Conservation (phyloP, 2,113 vertebrate species). For the Eira barbara region DNA sequence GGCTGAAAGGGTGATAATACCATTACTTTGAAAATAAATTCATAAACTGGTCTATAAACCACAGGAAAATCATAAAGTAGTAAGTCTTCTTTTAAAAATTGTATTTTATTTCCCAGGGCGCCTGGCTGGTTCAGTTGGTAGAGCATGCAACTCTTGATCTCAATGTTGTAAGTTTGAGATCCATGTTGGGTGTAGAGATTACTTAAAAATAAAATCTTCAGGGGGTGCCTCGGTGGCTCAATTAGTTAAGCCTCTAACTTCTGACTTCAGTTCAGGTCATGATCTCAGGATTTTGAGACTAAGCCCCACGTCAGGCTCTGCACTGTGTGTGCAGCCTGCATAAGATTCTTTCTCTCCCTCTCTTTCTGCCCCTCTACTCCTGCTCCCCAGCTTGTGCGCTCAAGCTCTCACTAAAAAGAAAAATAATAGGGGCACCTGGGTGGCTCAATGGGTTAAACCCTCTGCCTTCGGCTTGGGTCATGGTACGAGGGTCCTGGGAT, state of each 20-base stretch:
- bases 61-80: background rate
- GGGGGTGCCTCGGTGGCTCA: background rate
- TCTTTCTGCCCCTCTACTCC: background rate
- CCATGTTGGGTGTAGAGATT: background rate
- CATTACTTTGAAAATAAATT: slow-evolving; percentile 2
- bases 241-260: background rate
- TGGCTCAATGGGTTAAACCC: no score
- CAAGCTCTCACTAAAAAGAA: background rate
- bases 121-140: background rate
- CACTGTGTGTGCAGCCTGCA: background rate
- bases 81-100: background rate
- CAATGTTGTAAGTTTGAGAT: background rate
- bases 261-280: background rate
- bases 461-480: no score
- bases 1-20: background rate
- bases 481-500: no score
- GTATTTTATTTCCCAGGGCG: background rate
- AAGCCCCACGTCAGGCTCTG: background rate
- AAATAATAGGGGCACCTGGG: no score
- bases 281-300: background rate
- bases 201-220: background rate
- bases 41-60: background rate
- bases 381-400: background rate
- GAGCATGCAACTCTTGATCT: background rate
- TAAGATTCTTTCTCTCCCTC: background rate